These are phyloP conservation scores for Drosophila prosaltans DNA, from an alignment of 1,140 invertebrate species.

Conservation along the genomic window DNA sequence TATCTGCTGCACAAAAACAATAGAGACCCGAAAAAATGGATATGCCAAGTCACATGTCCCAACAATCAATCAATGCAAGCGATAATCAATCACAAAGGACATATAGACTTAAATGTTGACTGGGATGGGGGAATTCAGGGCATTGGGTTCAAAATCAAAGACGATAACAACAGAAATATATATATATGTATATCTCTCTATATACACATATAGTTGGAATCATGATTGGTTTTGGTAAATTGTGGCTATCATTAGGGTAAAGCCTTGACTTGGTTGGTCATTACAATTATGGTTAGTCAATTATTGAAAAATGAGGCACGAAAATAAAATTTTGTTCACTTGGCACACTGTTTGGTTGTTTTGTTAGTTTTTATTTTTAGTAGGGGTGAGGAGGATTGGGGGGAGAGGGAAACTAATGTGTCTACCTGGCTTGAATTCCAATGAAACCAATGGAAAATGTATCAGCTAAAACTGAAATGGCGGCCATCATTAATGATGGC, in stretches of 20 bases:
- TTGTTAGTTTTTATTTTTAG: not conserved
- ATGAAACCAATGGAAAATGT: constrained; percentile 10
- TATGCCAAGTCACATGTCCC: constrained; percentile 40
- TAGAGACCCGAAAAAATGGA: not conserved
- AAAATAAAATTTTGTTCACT: not conserved
- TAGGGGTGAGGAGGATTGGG: not conserved
- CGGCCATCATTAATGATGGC: constrained; percentile 63
- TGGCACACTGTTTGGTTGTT: too few relatives aligned
- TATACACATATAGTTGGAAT: too few relatives aligned
- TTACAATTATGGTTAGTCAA: constrained; percentile 69
- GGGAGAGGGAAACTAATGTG: constrained; percentile 31
- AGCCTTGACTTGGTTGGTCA: constrained; percentile 18
- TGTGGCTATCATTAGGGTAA: constrained; percentile 5
- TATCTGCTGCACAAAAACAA: constrained; percentile 42
- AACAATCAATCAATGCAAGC: constrained; percentile 66
- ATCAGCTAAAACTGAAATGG: constrained; percentile 19
- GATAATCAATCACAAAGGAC: constrained; percentile 55
- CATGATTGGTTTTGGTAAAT: not conserved
- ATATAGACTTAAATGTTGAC: constrained; percentile 7
- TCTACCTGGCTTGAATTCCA: constrained; percentile 10
- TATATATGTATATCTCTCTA: not conserved
- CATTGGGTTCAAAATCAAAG: constrained; percentile 38
- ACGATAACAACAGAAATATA: constrained; percentile 3
- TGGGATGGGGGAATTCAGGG: not conserved
- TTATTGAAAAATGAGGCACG: constrained; percentile 69